Evolutionary conservation across 1,140 invertebrate species (phyloP), one percentile per base, ranked within the genome.

Genomic region (Sesamia nonagrioides): DNA sequence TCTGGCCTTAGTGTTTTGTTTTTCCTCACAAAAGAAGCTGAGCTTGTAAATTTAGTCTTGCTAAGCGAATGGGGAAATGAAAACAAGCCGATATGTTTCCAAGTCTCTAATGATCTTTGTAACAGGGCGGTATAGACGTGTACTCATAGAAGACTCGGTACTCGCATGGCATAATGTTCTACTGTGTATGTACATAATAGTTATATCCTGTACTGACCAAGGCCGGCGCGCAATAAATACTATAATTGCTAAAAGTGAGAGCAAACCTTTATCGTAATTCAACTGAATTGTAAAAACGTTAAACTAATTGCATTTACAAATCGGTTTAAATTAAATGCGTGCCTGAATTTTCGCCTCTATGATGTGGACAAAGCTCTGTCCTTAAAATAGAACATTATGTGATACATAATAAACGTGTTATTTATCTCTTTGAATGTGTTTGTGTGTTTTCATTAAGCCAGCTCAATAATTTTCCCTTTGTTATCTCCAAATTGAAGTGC

Each of bases 381-480:
- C 71, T 60, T 33, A 71, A 71, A 63, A 71, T 60, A 54, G 54
- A 9, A 40, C 40, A 74, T 60, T 58, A 50, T n/a, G 45, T 13
- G 50, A 21, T 11, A 52, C 68, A 71, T 50, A 37, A 71, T 21
- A 68, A 60, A 58, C 54, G 35, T 74, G 50, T 56, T 42, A 74
- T 74, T 74, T 74, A 74, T 60, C 18, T 40, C 40, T 74, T 17
- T 33, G 33, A 74, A 60, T 60, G 54, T 45, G 71, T 45, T 45
- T 68, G 42, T 74, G 17, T 35, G 54, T 17, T 45, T 33, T n/a
- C 17, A 50, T 50, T 33, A 74, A 74, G 71, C 54, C 71, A 37
- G 35, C 76, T 54, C 76, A 60, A 78, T 77, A 48, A 78, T 79
- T 79, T 63, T 60, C 77, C 56, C 54, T 73, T 68, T 73, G 69